A percentile compares a stretch with the other conserved stretches of the same genome.
Evolutionary conservation across 1,140 invertebrate genomes (phyloP).

Genomic region (Pectinophora gossypiella): DNA sequence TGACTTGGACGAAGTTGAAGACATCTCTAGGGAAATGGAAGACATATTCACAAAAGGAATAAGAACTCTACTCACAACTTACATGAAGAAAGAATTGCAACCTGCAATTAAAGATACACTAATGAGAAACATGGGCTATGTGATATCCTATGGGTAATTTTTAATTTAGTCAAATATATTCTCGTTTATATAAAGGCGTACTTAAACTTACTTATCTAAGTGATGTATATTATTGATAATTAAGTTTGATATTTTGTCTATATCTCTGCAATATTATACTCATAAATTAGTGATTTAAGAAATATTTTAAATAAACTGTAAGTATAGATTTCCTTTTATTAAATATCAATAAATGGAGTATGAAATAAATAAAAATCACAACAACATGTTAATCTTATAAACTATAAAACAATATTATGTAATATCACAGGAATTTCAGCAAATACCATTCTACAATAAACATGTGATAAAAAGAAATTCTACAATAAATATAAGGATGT

Average conservation of each 20-base stretch:
- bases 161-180: no score
- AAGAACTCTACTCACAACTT: constrained; percentile 85
- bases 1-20: constrained; percentile 74
- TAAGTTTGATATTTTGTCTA: no score
- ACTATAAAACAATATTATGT: constrained; percentile 10
- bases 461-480: no score
- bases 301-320: no score
- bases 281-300: no score
- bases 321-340: no score
- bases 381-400: constrained; percentile 13
- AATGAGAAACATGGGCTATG: constrained; percentile 90
- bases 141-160: constrained; percentile 83
- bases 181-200: no score
- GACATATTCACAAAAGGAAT: constrained; percentile 88
- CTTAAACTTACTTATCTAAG: no score
- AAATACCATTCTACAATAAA: no score
- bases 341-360: not conserved
- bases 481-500: no score
- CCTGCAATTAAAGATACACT: constrained; percentile 89
- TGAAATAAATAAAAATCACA: not conserved
- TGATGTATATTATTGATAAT: no score
- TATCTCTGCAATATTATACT: no score
- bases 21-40: constrained; percentile 87
- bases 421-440: constrained; percentile 15
- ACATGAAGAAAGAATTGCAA: constrained; percentile 88